Evolutionary conservation across 2,113 vertebrate species (phyloP).

Genomic region (Rhadina sibilatrix): DNA sequence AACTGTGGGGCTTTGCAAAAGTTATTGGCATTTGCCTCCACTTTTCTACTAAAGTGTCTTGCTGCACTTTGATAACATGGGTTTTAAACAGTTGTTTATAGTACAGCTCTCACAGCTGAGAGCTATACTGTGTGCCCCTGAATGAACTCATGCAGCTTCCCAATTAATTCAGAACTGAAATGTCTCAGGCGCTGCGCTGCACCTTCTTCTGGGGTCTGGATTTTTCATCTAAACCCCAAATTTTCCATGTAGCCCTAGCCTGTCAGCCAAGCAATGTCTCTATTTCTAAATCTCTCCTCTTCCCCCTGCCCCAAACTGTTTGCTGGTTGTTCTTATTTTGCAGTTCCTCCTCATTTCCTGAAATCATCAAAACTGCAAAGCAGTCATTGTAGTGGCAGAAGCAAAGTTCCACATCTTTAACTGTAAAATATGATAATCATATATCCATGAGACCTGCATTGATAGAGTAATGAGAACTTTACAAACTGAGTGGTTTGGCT

Average conservation of each 20-base stretch:
- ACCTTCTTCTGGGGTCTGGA: background rate
- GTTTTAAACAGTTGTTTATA: background rate
- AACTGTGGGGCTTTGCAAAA: background rate
- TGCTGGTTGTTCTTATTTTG: background rate
- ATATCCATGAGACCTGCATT: background rate
- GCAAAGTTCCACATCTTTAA: background rate
- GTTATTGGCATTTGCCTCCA: background rate
- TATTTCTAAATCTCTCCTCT: background rate
- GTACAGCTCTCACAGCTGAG: background rate
- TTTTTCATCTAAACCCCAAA: background rate
- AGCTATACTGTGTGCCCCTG: background rate
- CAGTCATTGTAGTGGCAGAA: background rate
- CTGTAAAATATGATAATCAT: background rate
- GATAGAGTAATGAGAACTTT: background rate
- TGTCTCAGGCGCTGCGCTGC: background rate
- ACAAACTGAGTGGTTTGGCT: background rate
- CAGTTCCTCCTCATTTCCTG: background rate
- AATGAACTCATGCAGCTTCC: background rate
- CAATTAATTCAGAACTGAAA: background rate
- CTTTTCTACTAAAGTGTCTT: background rate
- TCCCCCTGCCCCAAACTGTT: background rate
- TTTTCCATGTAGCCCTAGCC: background rate
- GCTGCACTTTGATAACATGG: background rate
- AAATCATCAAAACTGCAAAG: background rate
- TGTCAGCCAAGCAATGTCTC: background rate